Conservation (phyloP, 2,888 invertebrate species). For the Drosophila helvetica region DNA sequence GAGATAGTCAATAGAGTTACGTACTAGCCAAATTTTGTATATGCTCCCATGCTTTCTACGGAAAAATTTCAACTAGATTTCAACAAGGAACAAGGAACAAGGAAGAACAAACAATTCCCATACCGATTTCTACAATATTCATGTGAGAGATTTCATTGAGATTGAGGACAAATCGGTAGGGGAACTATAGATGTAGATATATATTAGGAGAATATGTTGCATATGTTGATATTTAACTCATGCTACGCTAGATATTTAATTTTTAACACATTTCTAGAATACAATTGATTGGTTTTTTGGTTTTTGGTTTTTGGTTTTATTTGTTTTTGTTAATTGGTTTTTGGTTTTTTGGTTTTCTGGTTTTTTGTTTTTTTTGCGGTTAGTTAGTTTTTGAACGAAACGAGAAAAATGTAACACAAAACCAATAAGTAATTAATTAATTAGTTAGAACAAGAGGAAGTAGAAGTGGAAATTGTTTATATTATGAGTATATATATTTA, state of each 20-base stretch:
- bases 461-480: constrained; percentile 41
- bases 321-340: constrained; percentile 9
- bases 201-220: not conserved
- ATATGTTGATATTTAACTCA: constrained; percentile 29
- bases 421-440: constrained; percentile 27
- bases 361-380: constrained; percentile 8
- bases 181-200: not conserved
- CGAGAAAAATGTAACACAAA: constrained; percentile 27
- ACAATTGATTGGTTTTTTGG: constrained; percentile 23
- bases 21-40: constrained; percentile 25
- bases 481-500: constrained; percentile 25
- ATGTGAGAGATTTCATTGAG: not conserved
- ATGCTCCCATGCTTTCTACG: constrained; percentile 41
- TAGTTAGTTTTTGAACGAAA: constrained; percentile 22
- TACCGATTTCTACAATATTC: not conserved
- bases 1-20: constrained; percentile 35
- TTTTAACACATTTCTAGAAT: constrained; percentile 34
- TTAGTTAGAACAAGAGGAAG: constrained; percentile 31
- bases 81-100: constrained; percentile 1
- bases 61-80: constrained; percentile 4
- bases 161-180: not conserved
- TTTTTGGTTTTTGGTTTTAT: constrained; percentile 14
- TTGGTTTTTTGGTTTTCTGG: not conserved
- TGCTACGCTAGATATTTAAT: constrained; percentile 22
- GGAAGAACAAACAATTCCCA: not conserved